Conservation (phyloP, 37 sponge, comb jelly and placozoan genomes). For the Cliona cf. orientalis region DNA sequence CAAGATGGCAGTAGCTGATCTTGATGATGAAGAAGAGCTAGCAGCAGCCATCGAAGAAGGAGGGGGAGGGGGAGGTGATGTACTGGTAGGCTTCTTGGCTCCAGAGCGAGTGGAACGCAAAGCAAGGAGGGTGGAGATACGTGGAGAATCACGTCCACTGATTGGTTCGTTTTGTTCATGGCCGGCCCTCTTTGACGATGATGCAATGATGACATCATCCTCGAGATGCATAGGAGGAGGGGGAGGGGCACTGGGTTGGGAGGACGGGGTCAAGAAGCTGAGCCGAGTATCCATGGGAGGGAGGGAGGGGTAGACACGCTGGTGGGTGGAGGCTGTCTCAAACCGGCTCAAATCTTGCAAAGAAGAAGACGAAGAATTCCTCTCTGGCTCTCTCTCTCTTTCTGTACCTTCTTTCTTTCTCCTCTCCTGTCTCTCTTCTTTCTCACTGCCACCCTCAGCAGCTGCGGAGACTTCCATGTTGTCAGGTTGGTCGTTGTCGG, state of each 20-base stretch:
- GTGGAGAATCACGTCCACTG: no score
- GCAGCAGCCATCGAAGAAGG: no score
- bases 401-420: not conserved
- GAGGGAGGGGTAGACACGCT: constrained; percentile 41
- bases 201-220: not conserved
- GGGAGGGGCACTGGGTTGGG: not conserved
- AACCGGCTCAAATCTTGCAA: not conserved
- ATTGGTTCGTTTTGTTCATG: not conserved
- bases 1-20: no score
- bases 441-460: not conserved
- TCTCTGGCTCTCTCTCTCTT: not conserved
- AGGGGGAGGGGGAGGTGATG: no score
- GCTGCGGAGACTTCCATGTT: no score
- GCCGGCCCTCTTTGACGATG: not conserved
- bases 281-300: not conserved
- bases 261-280: not conserved
- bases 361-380: not conserved
- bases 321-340: constrained; percentile 7
- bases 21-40: no score
- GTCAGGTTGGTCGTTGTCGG: no score
- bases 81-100: no score
- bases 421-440: not conserved
- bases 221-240: not conserved
- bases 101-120: no score
- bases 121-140: no score